phyloP scores from a whole-genome alignment of 2,113 vertebrate genomes.

The Sinocyclocheilus anshuiensis region DNA sequence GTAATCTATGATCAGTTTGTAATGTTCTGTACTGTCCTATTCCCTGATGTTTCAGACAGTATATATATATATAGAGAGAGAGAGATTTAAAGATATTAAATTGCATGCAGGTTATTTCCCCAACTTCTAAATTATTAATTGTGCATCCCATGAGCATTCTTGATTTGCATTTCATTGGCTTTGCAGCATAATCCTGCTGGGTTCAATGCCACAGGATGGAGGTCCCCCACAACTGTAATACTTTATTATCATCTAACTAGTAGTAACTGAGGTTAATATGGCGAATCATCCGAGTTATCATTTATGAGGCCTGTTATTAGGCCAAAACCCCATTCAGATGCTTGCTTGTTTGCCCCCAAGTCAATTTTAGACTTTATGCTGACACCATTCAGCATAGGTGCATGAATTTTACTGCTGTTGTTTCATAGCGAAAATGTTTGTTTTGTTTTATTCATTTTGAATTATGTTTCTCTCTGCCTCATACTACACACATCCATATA shows the following conservation, averaged over 20 bases:
- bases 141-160: neutral
- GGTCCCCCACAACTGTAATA: slow-evolving; percentile 16
- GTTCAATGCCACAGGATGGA: slow-evolving; percentile 10
- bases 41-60: neutral
- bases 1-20: neutral
- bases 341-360: neutral
- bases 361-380: neutral
- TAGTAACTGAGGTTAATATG: slow-evolving; percentile 6
- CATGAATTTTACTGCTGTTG: neutral
- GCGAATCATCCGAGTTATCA: neutral
- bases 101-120: neutral
- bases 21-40: neutral
- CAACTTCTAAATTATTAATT: slow-evolving; percentile 25
- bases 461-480: neutral
- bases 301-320: neutral
- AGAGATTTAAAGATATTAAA: no score
- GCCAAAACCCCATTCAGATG: neutral
- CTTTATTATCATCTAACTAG: slow-evolving; percentile 1
- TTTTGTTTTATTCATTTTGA: neutral
- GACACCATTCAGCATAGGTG: neutral
- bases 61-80: no score
- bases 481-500: neutral
- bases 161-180: slow-evolving; percentile 14
- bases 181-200: neutral
- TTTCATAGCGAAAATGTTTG: neutral